Base-by-base conservation (phyloP, 2,113 vertebrate genomes). In the Donacobius atricapilla region DNA sequence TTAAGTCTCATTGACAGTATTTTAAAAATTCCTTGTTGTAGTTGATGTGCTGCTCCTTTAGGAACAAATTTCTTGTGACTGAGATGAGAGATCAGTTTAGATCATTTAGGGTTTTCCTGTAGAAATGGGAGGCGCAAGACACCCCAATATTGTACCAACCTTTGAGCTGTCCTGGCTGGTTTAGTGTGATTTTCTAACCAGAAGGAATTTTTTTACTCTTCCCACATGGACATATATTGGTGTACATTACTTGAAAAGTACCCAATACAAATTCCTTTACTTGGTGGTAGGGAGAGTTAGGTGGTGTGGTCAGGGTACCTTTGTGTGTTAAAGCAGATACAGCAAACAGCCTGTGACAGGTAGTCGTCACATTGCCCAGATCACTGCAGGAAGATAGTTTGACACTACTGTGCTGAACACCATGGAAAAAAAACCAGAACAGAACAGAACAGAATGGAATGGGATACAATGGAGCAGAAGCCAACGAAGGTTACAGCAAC, bases 401-500 rank as follows among this genome's bases (percentile, higher is more conserved):
- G 56, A 37, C 53, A 35, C 13, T 54, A 31, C 76, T 73, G 44
- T 79, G 56, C 48, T 79, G 69, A 81, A 16, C 45, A 54, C 24
- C 33, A 50, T 1, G 44, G 30, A 4, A 58, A 79, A 70, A 63
- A 25, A 0, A 27, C 7, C 9, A 50, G 21, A 42, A 21, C 2
- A 50, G 28, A 63, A 15, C 2, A 54, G 44, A 70, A 51, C 1
- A 39, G 47, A 42, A 25, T 1, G 57, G 57, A 71, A 35, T 23
- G 23, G 44, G 58, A 63, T 2, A 51, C 65, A 80, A 47, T 20
- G 66, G 35, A 57, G 22, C 28, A 73, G 63, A 88, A 76, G 47
- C 47, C 48, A 21, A 1, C 0, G 0, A 56, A 61, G 57, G 28
- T 44, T 70, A 27, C n/a, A 45, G 27, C 45, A 53, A 1, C 47